Base-by-base conservation (phyloP, 92 coral and sea anemone genomes). In the Scolanthus callimorphus region DNA sequence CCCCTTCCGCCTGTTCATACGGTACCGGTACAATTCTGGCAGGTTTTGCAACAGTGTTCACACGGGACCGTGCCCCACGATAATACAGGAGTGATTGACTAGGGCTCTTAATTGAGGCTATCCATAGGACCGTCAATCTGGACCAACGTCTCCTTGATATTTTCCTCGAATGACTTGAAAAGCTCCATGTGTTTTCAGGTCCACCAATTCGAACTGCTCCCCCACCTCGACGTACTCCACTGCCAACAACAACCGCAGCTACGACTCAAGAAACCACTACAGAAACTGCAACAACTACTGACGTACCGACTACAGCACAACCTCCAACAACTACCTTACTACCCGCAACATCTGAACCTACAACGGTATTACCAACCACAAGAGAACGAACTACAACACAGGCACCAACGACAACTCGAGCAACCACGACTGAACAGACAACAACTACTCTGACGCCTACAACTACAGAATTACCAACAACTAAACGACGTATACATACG, bases 131-230 rank as follows among this genome's bases (percentile, higher is more conserved):
- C n/a, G n/a, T n/a, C n/a, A n/a, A n/a, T n/a, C n/a, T n/a, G n/a
- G n/a, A n/a, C n/a, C n/a, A n/a, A n/a, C n/a, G n/a, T n/a, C n/a
- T n/a, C n/a, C n/a, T n/a, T n/a, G n/a, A n/a, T n/a, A n/a, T n/a
- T n/a, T n/a, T n/a, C n/a, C n/a, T n/a, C n/a, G n/a, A n/a, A n/a
- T n/a, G n/a, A n/a, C n/a, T n/a, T n/a, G n/a, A n/a, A n/a, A n/a
- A n/a, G n/a, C n/a, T n/a, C n/a, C n/a, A n/a, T n/a, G n/a, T n/a
- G n/a, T n/a, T n/a, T n/a, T n/a, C n/a, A n/a, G n/a, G n/a, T n/a
- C n/a, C n/a, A n/a, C n/a, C n/a, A n/a, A n/a, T n/a, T n/a, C 61
- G 73, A 10, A 60, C 73, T 11, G 61, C 73, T 15, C 73, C 73
- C 39, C 51, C 73, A 9, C 73, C 73, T 20, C 37, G 61, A 4